Base-by-base conservation (phyloP, 2,888 invertebrate species). In the Calameuta filiformis region DNA sequence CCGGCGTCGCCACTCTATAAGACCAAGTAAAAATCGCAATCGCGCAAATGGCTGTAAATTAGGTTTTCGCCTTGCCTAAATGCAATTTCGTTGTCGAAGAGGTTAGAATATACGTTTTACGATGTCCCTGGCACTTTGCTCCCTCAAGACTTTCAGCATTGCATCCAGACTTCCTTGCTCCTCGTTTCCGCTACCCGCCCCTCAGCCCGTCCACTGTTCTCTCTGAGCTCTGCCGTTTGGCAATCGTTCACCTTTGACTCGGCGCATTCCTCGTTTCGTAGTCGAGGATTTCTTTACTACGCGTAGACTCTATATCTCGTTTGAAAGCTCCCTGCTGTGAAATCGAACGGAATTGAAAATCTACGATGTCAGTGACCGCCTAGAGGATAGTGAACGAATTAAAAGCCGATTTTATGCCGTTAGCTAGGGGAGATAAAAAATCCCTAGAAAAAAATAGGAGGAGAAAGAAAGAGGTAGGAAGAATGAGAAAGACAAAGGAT, bases 11-110 rank as follows among this genome's bases (percentile, higher is more conserved):
- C 40, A 6, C 69, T 75, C 73, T 35, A 56, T 31, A 69, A 23
- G 77, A 37, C 56, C 74, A 35, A 34, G 74, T 34, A 74, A 74
- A 74, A 74, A 73, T 73, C 73, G 68, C 76, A 78, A 78, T 78
- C 76, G 78, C 75, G 76, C 76, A 73, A 73, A 78, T 76, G 78
- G 76, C 76, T 40, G 78, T 76, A 78, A 78, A 78, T 78, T 78
- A 35, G 76, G 37, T 78, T 78, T 74, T 74, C 23, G n/a, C 34
- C 74, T 35, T 30, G 74, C 35, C 74, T 31, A 74, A 74, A 74
- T 35, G 74, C 74, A 74, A 74, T 74, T 74, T 35, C 74, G 74
- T 12, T 11, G 35, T 34, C 35, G 74, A 71, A 77, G 69, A 77
- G 77, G 69, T 69, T 75, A 69, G 40, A 71, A 75, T 33, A 34